Percentiles rank a stretch among this genome's conserved stretches.
phyloP scores from a whole-genome alignment of 2,113 vertebrate species.

The Carassius carassius region DNA sequence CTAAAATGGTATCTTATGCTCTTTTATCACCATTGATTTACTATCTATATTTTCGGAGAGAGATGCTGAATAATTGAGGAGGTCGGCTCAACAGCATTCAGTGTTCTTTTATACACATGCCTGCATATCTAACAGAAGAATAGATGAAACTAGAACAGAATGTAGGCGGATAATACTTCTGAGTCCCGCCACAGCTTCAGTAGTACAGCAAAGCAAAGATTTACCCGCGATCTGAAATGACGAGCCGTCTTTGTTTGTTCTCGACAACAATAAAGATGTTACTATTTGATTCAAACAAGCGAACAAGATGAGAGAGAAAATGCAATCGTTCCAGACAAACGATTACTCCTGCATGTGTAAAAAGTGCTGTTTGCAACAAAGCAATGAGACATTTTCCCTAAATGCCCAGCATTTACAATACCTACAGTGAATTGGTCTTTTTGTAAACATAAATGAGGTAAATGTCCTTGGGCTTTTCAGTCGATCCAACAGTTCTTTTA shows the following conservation, averaged over 20 bases:
- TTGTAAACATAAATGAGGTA: conserved; percentile 73
- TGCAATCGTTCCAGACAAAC: conserved; percentile 57
- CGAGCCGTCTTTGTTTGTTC: conserved; percentile 38
- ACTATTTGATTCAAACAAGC: conserved; percentile 18
- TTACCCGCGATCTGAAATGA: conserved; percentile 17
- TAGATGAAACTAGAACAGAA: conserved; percentile 34
- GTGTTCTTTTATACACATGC: conserved; percentile 62
- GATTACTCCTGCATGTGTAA: conserved; percentile 60
- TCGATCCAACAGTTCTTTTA: conserved; percentile 65
- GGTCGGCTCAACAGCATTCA: conserved; percentile 65
- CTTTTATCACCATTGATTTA: conserved; percentile 76
- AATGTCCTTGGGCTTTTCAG: conserved; percentile 69
- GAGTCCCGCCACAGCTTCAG: conserved; percentile 14
- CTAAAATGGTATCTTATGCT: conserved; percentile 76
- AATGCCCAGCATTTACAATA: conserved; percentile 76
- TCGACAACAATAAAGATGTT: conserved; percentile 32
- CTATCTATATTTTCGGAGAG: conserved; percentile 72
- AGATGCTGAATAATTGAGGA: conserved; percentile 74
- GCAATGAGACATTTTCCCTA: conserved; percentile 72
- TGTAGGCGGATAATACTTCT: conserved; percentile 21
- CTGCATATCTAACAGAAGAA: conserved; percentile 48
- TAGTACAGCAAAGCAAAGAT: conserved; percentile 2
- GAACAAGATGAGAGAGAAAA: conserved; percentile 53
- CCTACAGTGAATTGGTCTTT: conserved; percentile 72
- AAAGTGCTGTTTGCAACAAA: conserved; percentile 60